Evolutionary conservation across 1,140 invertebrate species (phyloP), one percentile per base, ranked within the genome.

Genomic region (Neotoxoptera formosana): DNA sequence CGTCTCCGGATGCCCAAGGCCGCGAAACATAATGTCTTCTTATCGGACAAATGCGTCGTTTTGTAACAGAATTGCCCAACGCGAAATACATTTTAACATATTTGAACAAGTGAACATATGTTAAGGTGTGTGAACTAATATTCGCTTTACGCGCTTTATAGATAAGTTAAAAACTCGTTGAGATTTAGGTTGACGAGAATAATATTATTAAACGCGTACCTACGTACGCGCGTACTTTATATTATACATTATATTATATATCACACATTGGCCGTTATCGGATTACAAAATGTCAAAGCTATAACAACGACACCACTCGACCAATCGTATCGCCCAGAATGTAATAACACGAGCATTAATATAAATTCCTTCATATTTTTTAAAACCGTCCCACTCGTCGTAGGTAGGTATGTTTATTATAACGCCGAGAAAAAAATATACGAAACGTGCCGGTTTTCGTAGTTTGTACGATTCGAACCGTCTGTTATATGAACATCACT

Each of bases 211-310:
- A 88, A 2, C n/a, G 47, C n/a, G 47, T 11, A 48, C 23, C 1
- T 17, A 51, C 60, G 4, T 34, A 51, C 60, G 4, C 17, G 30
- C 1, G n/a, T 17, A 67, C 60, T 60, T 41, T 41, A 41, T 53
- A 23, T 53, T 53, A 53, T 53, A 53, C 51, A 7, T 53, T 53
- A 53, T 21, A 53, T 20, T 20, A 48, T 51, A 51, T 23, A 53
- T 53, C 21, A 47, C 84, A 87, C 7, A 41, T 51, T 1, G 47
- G 6, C 17, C 30, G 45, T 51, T 51, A 51, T 88, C 47, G 47
- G 86, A 88, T 88, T 88, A 88, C 14, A 88, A 30, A 48, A 88
- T n/a, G 86, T n/a, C n/a, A 51, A 34, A 34, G n/a, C n/a, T 76
- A 20, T 17, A n/a, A 76, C 60, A 34, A 76, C 30, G n/a, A n/a